These are phyloP conservation scores for Gracilinanus agilis DNA, from an alignment of 2,113 vertebrate species.

Conservation along the genomic window DNA sequence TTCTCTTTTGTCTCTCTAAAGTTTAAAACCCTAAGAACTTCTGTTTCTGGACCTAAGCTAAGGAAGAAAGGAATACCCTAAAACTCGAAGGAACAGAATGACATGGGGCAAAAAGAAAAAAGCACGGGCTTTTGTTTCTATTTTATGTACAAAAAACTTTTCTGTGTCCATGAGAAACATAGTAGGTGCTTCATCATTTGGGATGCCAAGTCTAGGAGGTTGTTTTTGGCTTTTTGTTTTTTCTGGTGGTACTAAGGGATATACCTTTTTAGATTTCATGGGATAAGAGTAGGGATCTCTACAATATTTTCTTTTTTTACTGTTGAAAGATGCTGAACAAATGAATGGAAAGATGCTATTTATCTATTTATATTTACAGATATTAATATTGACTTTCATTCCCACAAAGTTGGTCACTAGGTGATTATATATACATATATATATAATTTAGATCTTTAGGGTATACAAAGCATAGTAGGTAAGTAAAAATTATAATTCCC, in stretches of 20 bases:
- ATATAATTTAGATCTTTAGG: too few species aligned
- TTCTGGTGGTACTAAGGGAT: not conserved
- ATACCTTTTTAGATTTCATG: not conserved
- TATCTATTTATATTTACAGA: not conserved
- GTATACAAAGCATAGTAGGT: too few species aligned
- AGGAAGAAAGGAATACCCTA: not conserved
- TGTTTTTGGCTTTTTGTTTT: not conserved
- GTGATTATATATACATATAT: not conserved
- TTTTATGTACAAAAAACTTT: not conserved
- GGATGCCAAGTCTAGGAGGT: not conserved
- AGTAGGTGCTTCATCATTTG: not conserved
- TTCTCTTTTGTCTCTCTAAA: not conserved
- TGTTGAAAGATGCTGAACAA: not conserved
- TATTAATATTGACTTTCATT: not conserved
- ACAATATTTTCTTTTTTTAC: not conserved
- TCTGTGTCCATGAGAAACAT: not conserved
- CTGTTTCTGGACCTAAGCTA: not conserved
- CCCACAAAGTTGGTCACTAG: not conserved
- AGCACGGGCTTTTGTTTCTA: not conserved
- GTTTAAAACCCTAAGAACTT: not conserved
- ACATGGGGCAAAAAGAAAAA: not conserved
- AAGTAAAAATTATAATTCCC: too few species aligned
- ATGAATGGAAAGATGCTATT: not conserved
- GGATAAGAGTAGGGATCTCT: not conserved
- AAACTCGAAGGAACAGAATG: not conserved